Percentiles rank a stretch among this genome's conserved stretches.
Conservation (phyloP, 2,113 vertebrate species). For the Stictonetta naevosa region DNA sequence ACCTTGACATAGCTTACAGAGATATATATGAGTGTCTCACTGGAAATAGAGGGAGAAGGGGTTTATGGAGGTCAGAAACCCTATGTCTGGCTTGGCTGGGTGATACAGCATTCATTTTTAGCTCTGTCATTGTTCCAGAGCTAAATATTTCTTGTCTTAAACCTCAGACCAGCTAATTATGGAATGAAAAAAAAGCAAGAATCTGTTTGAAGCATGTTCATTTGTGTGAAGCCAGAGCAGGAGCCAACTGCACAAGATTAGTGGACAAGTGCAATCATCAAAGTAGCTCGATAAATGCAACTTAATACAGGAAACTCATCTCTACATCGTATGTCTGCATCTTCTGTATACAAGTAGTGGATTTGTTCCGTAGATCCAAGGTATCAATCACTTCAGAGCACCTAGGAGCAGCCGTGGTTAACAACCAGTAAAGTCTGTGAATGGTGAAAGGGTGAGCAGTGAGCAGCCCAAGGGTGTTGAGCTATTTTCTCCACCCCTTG, state of each 20-base stretch:
- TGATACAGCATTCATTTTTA: slow-evolving; percentile 47
- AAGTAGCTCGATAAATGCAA: neutral
- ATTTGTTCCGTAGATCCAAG: neutral
- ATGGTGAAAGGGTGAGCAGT: neutral
- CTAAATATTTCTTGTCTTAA: slow-evolving; percentile 29
- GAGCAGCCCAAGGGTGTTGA: neutral
- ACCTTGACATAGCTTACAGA: slow-evolving; percentile 35
- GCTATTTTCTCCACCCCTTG: neutral
- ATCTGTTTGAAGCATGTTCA: neutral
- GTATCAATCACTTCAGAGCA: neutral
- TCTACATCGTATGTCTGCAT: rapidly evolving
- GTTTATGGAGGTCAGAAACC: slow-evolving; percentile 56
- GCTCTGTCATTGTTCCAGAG: slow-evolving; percentile 33
- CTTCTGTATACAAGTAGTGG: neutral
- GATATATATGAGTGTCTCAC: slow-evolving; percentile 31
- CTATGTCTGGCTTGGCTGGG: slow-evolving; percentile 11
- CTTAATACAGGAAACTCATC: neutral
- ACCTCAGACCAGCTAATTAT: neutral
- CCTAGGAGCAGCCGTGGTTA: neutral
- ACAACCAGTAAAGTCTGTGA: neutral
- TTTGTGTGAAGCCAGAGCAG: neutral
- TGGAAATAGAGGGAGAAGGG: slow-evolving; percentile 24
- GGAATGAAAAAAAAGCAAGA: neutral
- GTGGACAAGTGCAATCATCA: neutral
- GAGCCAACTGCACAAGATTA: neutral